Evolutionary conservation across 2,888 invertebrate species (phyloP).

Genomic region (Liopterus haemorrhoidalis): DNA sequence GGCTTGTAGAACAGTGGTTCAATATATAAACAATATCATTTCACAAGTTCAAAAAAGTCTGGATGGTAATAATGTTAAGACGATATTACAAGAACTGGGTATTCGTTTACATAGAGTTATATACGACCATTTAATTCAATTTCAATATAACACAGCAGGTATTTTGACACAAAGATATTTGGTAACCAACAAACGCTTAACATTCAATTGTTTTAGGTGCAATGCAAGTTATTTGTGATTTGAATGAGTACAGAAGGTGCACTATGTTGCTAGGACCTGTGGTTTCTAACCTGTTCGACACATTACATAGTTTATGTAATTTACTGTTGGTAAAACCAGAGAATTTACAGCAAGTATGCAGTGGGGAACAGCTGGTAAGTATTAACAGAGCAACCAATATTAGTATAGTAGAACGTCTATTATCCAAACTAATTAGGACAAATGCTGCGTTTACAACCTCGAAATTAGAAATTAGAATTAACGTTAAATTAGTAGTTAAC

Average conservation of each 20-base stretch:
- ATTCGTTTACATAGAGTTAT: constrained; percentile 87
- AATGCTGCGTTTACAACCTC: no score
- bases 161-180: constrained; percentile 7
- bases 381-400: not conserved
- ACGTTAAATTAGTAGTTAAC: no score
- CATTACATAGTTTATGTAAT: constrained; percentile 92
- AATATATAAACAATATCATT: constrained; percentile 71
- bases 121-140: constrained; percentile 90
- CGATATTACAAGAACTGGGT: constrained; percentile 83
- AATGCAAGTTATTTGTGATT: constrained; percentile 96
- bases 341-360: constrained; percentile 91
- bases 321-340: constrained; percentile 91
- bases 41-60: constrained; percentile 72
- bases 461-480: no score
- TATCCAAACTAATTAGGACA: no score
- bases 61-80: constrained; percentile 88
- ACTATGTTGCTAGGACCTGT: constrained; percentile 70
- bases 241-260: constrained; percentile 92
- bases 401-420: no score
- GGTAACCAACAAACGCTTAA: constrained; percentile 1
- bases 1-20: constrained; percentile 80
- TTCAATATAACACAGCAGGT: constrained; percentile 91
- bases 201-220: constrained; percentile 59
- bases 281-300: constrained; percentile 87
- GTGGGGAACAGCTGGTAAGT: constrained; percentile 86